Conservation (phyloP, 2,113 vertebrate species). For the Stegostoma tigrinum region DNA sequence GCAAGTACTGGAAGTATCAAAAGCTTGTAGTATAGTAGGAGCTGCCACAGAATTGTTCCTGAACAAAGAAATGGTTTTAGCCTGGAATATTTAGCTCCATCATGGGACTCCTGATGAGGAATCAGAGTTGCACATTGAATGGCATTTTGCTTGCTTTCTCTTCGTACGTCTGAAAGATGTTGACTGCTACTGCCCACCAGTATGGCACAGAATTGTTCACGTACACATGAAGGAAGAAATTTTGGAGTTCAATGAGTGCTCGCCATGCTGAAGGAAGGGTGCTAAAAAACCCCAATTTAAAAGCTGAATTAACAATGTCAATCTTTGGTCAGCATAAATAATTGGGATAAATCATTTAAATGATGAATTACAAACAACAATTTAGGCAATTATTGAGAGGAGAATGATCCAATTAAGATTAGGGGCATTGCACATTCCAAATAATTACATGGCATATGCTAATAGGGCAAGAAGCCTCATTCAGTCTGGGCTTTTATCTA, state of each 20-base stretch:
- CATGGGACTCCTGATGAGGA: not conserved
- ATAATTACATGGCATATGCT: not conserved
- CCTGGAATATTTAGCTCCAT: not conserved
- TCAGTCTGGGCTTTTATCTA: not conserved
- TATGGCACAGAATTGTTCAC: not conserved
- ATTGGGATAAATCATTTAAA: slow-evolving; percentile 1
- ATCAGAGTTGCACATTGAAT: not conserved
- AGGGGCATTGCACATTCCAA: not conserved
- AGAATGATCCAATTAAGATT: slow-evolving; percentile 3
- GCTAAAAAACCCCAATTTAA: not conserved
- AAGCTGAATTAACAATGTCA: not conserved
- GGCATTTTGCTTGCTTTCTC: not conserved
- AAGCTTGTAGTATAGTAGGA: not conserved
- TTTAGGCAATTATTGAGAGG: not conserved
- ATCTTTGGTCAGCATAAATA: not conserved
- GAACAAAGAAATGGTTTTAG: not conserved
- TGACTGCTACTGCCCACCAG: not conserved
- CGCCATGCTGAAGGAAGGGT: not conserved
- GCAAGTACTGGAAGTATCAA: not conserved
- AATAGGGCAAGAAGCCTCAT: not conserved
- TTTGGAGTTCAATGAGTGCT: not conserved
- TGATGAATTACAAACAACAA: not conserved
- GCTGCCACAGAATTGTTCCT: not conserved
- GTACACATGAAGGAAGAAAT: not conserved
- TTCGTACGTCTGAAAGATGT: not conserved